Percentiles rank a stretch among this genome's conserved stretches.
Conservation (phyloP, 30 jellyfish, hydroid and myxozoan genomes). For the Hydractinia echinata region DNA sequence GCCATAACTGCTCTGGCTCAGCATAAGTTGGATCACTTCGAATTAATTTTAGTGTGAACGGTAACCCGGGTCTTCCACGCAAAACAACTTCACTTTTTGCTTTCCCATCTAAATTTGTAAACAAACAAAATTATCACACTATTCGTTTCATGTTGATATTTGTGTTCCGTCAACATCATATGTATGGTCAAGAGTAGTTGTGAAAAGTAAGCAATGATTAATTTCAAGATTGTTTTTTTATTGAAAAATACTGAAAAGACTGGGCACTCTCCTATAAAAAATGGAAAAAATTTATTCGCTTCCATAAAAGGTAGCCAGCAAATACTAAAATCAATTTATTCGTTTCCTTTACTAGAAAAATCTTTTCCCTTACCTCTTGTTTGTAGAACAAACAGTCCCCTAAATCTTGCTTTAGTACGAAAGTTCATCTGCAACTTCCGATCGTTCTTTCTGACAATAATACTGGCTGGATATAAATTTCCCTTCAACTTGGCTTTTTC, state of each 20-base stretch:
- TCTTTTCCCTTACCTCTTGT: slow-evolving; percentile 31
- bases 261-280: too few species aligned
- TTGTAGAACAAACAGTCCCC: slow-evolving; percentile 79
- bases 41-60: slow-evolving; percentile 58
- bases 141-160: too few species aligned
- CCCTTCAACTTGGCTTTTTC: slow-evolving; percentile 70
- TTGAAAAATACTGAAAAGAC: too few species aligned
- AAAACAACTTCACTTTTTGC: slow-evolving; percentile 55
- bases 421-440: slow-evolving; percentile 72
- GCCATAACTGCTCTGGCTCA: slow-evolving; percentile 97
- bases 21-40: slow-evolving; percentile 81
- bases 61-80: slow-evolving; percentile 61
- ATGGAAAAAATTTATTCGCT: too few species aligned
- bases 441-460: slow-evolving; percentile 71
- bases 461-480: slow-evolving; percentile 77
- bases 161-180: too few species aligned
- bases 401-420: slow-evolving; percentile 85
- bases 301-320: too few species aligned
- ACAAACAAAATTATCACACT: too few species aligned
- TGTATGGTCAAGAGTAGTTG: too few species aligned
- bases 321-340: too few species aligned
- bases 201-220: too few species aligned
- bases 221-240: too few species aligned
- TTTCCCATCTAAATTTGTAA: slow-evolving; percentile 15
- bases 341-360: too few species aligned